phyloP scores from a whole-genome alignment of 2,888 invertebrate genomes.

The Encarsia formosa region DNA sequence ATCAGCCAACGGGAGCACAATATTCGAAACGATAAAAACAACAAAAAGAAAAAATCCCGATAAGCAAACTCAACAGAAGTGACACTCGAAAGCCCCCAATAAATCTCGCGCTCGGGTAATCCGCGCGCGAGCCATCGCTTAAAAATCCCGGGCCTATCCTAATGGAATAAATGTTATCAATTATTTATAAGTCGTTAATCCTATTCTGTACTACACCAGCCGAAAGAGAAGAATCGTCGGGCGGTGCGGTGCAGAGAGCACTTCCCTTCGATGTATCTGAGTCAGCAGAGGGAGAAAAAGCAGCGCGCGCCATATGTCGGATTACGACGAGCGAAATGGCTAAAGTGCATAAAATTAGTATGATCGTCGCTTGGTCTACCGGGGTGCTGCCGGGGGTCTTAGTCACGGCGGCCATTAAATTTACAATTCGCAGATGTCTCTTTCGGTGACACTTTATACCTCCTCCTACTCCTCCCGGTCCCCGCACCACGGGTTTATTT shows the following conservation, averaged over 20 bases:
- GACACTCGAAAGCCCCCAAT: neutral
- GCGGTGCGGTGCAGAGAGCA: neutral
- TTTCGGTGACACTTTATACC: neutral
- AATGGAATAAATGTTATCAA: conserved; percentile 15
- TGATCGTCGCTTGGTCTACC: too few species aligned
- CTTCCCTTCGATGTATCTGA: neutral
- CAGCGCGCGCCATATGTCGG: conserved; percentile 24
- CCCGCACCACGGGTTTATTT: neutral
- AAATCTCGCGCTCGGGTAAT: neutral
- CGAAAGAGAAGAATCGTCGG: neutral
- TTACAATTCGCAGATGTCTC: conserved; percentile 24
- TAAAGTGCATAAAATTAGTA: conserved; percentile 27
- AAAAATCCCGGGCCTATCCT: conserved; percentile 13
- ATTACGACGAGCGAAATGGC: conserved; percentile 24
- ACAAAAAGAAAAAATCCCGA: too few species aligned
- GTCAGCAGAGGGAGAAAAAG: neutral
- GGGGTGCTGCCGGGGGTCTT: too few species aligned
- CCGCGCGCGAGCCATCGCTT: conserved; percentile 2
- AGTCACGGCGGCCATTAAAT: conserved; percentile 21
- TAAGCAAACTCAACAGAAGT: too few species aligned
- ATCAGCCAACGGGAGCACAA: too few species aligned
- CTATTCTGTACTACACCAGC: neutral
- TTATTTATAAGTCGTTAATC: conserved; percentile 16
- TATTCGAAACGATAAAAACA: too few species aligned
- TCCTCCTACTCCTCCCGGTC: neutral